Evolutionary conservation across 2,888 invertebrate genomes (phyloP).

Genomic region (Campaea margaritaria): DNA sequence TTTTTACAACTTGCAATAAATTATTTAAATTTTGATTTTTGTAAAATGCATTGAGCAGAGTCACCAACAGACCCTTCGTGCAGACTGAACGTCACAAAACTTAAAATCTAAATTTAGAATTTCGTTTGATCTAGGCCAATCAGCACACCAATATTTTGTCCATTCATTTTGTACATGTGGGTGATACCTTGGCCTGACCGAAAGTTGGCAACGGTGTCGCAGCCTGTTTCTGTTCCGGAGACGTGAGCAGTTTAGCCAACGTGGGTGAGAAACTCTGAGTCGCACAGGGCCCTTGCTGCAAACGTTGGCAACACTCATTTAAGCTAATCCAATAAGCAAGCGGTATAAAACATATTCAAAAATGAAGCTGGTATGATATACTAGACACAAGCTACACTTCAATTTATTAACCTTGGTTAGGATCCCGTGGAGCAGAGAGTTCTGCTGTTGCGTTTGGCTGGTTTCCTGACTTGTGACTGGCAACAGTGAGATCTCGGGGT

Average conservation of each 20-base stretch:
- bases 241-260: conserved; percentile 91
- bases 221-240: conserved; percentile 83
- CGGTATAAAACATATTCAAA: conserved; percentile 35
- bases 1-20: no score
- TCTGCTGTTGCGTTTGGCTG: conserved; percentile 73
- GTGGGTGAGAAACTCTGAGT: conserved; percentile 91
- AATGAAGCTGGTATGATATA: conserved; percentile 37
- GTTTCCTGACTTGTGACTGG: conserved; percentile 85
- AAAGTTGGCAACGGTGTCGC: conserved; percentile 76
- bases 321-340: conserved; percentile 57
- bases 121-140: conserved; percentile 81
- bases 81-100: conserved; percentile 42
- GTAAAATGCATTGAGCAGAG: no score
- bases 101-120: conserved; percentile 82
- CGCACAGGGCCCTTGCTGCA: conserved; percentile 82
- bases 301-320: conserved; percentile 83
- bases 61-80: conserved; percentile 3
- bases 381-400: conserved; percentile 37
- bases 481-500: conserved; percentile 92
- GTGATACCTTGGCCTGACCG: conserved; percentile 85
- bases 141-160: conserved; percentile 72
- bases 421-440: conserved; percentile 91
- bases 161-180: conserved; percentile 56
- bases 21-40: no score
- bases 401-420: conserved; percentile 86